Evolutionary conservation across 2,888 invertebrate species (phyloP), one percentile per base, ranked within the genome.

Genomic region (Heteropelma amictum): DNA sequence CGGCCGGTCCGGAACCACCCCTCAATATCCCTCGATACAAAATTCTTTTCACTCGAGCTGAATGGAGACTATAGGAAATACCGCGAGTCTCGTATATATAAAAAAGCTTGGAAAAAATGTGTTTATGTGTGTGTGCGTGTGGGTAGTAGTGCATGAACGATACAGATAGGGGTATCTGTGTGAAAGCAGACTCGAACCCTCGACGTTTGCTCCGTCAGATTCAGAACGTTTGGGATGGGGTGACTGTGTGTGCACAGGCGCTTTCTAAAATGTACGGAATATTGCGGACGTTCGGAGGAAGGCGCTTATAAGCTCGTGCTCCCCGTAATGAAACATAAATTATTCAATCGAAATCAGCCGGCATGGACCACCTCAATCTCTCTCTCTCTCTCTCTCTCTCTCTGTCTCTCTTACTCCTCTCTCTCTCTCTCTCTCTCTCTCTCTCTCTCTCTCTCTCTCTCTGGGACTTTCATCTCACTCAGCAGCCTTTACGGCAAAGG

Each of bases 271-370:
- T 87, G 84, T 87, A 86, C 85, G 85, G 85, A 87, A 86, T 71
- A 75, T 80, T 81, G 83, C 86, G 75, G 56, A 60, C 75, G 86
- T 86, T 88, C 86, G 86, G 87, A 85, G 86, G 86, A 86, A 88
- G 87, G 87, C 87, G 86, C 87, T 87, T 86, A 88, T 88, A 88
- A 88, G 87, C 88, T 83, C 83, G 77, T 75, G 81, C 77, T 79
- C 80, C 83, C 80, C 81, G 88, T 88, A 89, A 89, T 89, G 89
- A 89, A 89, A 89, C 88, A 89, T 89, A 88, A 89, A 89, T 89
- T 89, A 89, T 89, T 88, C 88, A 89, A 89, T 88, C 87, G 89
- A 87, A 89, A 89, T 88, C 88, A 88, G 86, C 88, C 87, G 82
- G 69, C 78, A 76, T 84, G 82, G 82, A 81, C 82, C 80, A 67